phyloP scores from a whole-genome alignment of 92 coral and sea anemone species.

The Porites evermanni region DNA sequence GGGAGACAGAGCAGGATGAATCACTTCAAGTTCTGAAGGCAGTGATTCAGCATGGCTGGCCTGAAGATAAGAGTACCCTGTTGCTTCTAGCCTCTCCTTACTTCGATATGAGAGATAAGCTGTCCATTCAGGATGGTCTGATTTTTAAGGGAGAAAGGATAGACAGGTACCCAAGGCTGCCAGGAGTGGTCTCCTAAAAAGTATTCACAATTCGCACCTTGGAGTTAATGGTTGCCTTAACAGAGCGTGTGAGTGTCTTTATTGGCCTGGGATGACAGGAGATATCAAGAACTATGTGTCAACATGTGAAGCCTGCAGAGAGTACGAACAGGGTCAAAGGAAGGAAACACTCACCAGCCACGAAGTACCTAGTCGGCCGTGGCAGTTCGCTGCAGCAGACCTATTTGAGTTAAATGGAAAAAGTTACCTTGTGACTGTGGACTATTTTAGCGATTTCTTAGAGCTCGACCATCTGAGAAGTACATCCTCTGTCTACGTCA shows the following conservation, averaged over 20 bases:
- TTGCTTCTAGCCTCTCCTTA: slow-evolving; percentile 20
- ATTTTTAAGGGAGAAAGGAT: slow-evolving; percentile 42
- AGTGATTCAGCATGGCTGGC: slow-evolving; percentile 16
- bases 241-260: slow-evolving; percentile 36
- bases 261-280: slow-evolving; percentile 45
- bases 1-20: slow-evolving; percentile 37
- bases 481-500: not conserved
- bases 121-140: slow-evolving; percentile 43
- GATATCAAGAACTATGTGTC: slow-evolving; percentile 42
- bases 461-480: slow-evolving; percentile 25
- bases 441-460: slow-evolving; percentile 22
- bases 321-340: slow-evolving; percentile 38
- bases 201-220: slow-evolving; percentile 30
- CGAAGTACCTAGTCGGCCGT: too few relatives aligned
- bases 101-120: slow-evolving; percentile 30
- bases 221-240: slow-evolving; percentile 34
- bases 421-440: slow-evolving; percentile 1
- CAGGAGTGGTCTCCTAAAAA: slow-evolving; percentile 10
- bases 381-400: slow-evolving; percentile 1
- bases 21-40: slow-evolving; percentile 22
- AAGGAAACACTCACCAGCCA: slow-evolving; percentile 25
- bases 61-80: slow-evolving; percentile 31
- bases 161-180: slow-evolving; percentile 13
- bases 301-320: not conserved
- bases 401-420: slow-evolving; percentile 28